Base-by-base conservation (phyloP, 2,797 vertebrate species). In the Acanthiza pusilla region DNA sequence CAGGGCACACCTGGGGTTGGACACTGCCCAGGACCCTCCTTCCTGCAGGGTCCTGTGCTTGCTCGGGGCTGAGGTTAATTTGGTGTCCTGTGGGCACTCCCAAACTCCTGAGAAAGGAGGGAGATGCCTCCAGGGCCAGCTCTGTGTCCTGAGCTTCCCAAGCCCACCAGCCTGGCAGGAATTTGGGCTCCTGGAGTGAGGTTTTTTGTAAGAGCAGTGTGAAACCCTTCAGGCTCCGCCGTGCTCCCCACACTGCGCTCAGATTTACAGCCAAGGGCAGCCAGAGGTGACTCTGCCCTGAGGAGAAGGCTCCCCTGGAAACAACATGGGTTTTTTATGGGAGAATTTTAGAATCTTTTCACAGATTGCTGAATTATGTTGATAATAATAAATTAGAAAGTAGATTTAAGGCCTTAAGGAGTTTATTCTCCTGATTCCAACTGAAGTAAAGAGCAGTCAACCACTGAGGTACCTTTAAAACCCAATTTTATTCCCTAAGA, bases 21-120 rank as follows among this genome's bases (percentile, higher is more conserved):
- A 11, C 38, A 38, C 38, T 38, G 38, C 38, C 60, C 30, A 8
- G 11, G 10, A 32, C 9, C 16, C n/a, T 23, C 29, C 36, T 21
- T 40, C 51, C 40, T 27, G 5, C 32, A 1, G 0, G 13, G 32
- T 26, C 4, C 1, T 12, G 5, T 3, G 30, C 54, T 16, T 1
- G 10, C 68, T 29, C 29, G 16, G 45, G 9, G 55, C 3, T 70
- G 38, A 8, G 10, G 2, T 32, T 25, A 15, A 5, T 21, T 57
- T 53, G 5, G 1, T 16, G 13, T 16, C 62, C 51, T 61, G 47
- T 0, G 36, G 16, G 25, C 13, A 8, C 8, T 8, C 17, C 4
- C 36, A 45, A 0, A 8, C 4, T 23, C 48, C 67, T 10, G 47
- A 2, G 1, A 5, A 0, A 11, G 74, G 6, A 2, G 10, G 67